Percentiles rank a stretch among this genome's conserved stretches.
phyloP scores from a whole-genome alignment of 2,888 invertebrate species.

The Hoplodrina blanda region DNA sequence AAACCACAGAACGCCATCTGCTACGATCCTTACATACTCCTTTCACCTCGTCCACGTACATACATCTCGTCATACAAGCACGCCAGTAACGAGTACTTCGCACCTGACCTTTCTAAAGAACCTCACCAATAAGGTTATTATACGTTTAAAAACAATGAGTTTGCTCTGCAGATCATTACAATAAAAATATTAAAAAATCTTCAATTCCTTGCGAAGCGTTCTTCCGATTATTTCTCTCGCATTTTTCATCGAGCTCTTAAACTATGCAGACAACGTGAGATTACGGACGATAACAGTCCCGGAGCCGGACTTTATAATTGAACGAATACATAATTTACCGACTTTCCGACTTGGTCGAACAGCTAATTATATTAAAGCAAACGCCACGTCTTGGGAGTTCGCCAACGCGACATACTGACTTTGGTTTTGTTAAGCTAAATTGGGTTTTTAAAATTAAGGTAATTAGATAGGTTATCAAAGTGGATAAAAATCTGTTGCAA shows the following conservation, averaged over 20 bases:
- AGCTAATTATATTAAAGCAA: constrained; percentile 70
- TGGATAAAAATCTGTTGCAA: neutral
- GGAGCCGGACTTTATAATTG: constrained; percentile 57
- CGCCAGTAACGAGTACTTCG: too few relatives aligned
- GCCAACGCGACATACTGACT: constrained; percentile 35
- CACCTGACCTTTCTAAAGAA: too few relatives aligned
- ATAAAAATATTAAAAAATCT: neutral
- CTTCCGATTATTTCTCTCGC: neutral
- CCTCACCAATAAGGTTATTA: too few relatives aligned
- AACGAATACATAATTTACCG: constrained; percentile 65
- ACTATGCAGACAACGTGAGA: constrained; percentile 35
- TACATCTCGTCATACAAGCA: too few relatives aligned
- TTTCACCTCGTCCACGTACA: too few relatives aligned
- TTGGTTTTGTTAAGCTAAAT: constrained; percentile 17
- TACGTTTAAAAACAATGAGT: too few relatives aligned
- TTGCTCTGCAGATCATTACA: too few relatives aligned
- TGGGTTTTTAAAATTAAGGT: neutral
- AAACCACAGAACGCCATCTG: too few relatives aligned
- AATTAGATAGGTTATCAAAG: neutral
- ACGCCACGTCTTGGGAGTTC: constrained; percentile 57
- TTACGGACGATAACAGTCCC: constrained; percentile 44
- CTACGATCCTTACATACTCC: too few relatives aligned
- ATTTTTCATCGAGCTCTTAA: constrained; percentile 8
- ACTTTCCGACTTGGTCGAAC: constrained; percentile 57
- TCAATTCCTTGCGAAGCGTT: neutral